Evolutionary conservation across 35 echinoderm and acorn worm genomes (phyloP), one percentile per base, ranked within the genome.

Genomic region (Apostichopus californicus): DNA sequence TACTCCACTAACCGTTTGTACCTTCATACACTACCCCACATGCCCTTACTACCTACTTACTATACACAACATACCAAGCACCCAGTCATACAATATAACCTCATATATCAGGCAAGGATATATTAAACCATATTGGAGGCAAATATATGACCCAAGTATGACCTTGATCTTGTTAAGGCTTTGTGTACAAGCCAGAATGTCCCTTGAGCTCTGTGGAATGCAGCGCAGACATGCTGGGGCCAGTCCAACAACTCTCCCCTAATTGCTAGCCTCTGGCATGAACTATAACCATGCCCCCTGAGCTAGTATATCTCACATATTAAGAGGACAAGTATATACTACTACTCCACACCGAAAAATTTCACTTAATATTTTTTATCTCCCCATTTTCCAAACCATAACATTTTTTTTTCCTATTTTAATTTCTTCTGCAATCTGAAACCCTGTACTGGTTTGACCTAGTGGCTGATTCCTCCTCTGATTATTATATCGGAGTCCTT

Each of bases 161-260:
- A 89, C 86, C 86, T 89, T 89, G 86, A 89, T 89, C 86, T 89
- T 89, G 86, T 89, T 89, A 89, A 89, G 63, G 86, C 86, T 89
- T 89, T 89, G 86, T 89, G 86, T 89, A 72, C 86, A 89, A 73
- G 86, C 4, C 61, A 73, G 86, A 89, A 89, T 34, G 86, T 89
- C 86, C 86, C 86, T 73, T 72, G 86, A 89, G 86, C 86, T 73
- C 46, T 64, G 21, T 72, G 86, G 86, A 89, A 89, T 89, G 86
- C 61, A 68, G 86, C 71, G 17, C 86, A 89, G 86, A 89, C 86
- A 72, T 60, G 60, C 86, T 89, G 86, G 86, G 86, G 86, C 86
- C 86, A 72, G 68, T 58, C 86, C 86, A 73, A 89, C 60, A 21
- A 66, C 86, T 24, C 63, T 89, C 23, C 86, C 86, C 86, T 89